Conservation (phyloP, 2,888 invertebrate genomes). For the Watsonalla binaria region DNA sequence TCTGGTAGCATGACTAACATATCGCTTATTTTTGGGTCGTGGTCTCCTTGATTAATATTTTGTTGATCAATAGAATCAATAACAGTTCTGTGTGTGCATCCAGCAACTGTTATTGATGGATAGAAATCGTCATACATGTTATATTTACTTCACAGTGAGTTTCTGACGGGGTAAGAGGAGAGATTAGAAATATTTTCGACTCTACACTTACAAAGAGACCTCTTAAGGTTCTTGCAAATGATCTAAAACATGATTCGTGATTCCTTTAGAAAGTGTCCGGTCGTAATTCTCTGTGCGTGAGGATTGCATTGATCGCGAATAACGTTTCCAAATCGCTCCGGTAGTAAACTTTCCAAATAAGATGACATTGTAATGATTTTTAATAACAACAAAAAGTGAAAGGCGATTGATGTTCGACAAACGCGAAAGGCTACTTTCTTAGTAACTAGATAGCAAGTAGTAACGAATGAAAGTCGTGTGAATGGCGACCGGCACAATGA, state of each 20-base stretch:
- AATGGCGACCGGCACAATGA: slow-evolving; percentile 43
- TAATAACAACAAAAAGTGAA: slow-evolving; percentile 71
- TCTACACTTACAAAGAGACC: too few relatives aligned
- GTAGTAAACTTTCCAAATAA: slow-evolving; percentile 43
- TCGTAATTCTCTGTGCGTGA: not conserved
- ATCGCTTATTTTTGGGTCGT: slow-evolving; percentile 55
- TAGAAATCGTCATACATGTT: too few relatives aligned
- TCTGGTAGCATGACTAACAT: slow-evolving; percentile 47
- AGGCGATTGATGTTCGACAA: slow-evolving; percentile 46
- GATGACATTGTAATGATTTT: slow-evolving; percentile 58
- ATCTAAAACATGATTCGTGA: not conserved
- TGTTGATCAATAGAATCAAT: slow-evolving; percentile 1
- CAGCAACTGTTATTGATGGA: too few relatives aligned
- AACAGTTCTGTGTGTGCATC: too few relatives aligned
- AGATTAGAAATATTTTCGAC: too few relatives aligned
- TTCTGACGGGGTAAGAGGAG: too few relatives aligned
- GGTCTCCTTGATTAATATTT: slow-evolving; percentile 34
- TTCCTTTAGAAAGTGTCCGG: not conserved
- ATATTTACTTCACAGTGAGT: too few relatives aligned
- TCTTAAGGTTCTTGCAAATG: too few relatives aligned
- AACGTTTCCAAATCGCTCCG: not conserved
- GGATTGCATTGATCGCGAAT: not conserved
- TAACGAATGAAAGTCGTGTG: slow-evolving; percentile 68
- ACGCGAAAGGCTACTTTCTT: slow-evolving; percentile 60
- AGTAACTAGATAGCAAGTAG: slow-evolving; percentile 63